Evolutionary conservation across 2,113 vertebrate species (phyloP).

Genomic region (Centropristis striata): DNA sequence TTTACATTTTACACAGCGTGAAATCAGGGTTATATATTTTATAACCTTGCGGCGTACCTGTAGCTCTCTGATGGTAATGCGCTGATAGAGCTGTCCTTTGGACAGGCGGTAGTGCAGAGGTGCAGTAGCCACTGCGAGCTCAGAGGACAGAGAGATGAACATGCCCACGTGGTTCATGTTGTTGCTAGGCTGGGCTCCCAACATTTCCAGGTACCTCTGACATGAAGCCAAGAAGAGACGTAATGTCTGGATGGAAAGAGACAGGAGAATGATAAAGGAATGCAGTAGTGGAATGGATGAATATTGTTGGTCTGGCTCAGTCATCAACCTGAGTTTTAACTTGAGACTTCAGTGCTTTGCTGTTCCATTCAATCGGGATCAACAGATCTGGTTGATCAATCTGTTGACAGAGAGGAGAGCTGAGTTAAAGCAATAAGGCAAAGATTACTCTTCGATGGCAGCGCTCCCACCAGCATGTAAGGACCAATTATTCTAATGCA

Average conservation of each 20-base stretch:
- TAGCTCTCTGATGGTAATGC: constrained; percentile 87
- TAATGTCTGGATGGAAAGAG: constrained; percentile 49
- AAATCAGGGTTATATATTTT: no score
- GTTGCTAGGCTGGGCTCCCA: constrained; percentile 77
- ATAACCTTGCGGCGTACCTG: constrained; percentile 81
- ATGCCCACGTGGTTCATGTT: constrained; percentile 74
- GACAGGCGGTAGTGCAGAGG: constrained; percentile 82
- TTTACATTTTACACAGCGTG: no score
- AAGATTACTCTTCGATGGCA: not conserved
- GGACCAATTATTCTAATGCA: not conserved
- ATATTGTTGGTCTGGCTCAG: not conserved
- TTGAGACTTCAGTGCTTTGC: constrained; percentile 77
- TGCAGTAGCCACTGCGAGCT: constrained; percentile 83
- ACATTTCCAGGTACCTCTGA: constrained; percentile 81
- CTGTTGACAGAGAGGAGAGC: constrained; percentile 78
- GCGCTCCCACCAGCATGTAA: not conserved
- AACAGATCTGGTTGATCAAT: constrained; percentile 94
- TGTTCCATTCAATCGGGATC: constrained; percentile 88
- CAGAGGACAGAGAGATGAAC: constrained; percentile 89
- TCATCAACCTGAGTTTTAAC: constrained; percentile 81
- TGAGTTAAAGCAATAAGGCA: constrained; percentile 13
- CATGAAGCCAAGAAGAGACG: constrained; percentile 87
- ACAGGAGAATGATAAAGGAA: constrained; percentile 1
- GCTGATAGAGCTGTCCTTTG: constrained; percentile 84
- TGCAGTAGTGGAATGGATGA: not conserved